phyloP scores from a whole-genome alignment of 2,113 vertebrate species.

The Recurvirostra avosetta region DNA sequence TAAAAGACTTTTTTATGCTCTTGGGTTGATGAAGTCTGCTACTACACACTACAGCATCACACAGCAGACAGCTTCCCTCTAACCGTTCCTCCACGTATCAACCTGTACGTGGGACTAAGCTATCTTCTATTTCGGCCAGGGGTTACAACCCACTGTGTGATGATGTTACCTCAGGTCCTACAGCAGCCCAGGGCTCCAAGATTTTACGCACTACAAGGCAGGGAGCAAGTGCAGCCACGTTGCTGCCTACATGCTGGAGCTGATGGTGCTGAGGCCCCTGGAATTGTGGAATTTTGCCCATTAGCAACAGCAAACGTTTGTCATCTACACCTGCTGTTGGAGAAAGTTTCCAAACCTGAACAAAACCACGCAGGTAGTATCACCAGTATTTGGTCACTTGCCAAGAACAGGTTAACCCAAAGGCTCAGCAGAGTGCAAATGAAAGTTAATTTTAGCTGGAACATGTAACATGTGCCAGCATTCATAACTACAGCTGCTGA shows the following conservation, averaged over 20 bases:
- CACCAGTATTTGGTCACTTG: not conserved
- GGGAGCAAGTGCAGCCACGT: not conserved
- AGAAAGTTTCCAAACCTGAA: not conserved
- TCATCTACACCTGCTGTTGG: rapidly evolving
- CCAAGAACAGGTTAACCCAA: not conserved
- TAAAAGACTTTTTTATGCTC: not conserved
- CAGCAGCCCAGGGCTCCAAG: not conserved
- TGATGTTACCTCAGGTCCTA: not conserved
- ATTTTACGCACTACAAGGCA: rapidly evolving
- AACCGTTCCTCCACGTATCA: not conserved
- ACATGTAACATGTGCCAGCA: not conserved
- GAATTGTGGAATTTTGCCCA: not conserved
- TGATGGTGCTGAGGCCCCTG: not conserved
- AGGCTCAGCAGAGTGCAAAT: not conserved
- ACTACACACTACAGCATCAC: not conserved
- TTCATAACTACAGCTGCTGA: not conserved
- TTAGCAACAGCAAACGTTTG: not conserved
- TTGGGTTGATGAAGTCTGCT: not conserved
- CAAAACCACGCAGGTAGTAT: not conserved
- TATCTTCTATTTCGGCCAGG: not conserved
- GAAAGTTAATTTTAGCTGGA: not conserved
- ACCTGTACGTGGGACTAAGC: not conserved
- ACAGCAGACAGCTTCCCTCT: not conserved
- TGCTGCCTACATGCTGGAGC: not conserved
- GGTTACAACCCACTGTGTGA: not conserved